Base-by-base conservation (phyloP, 2,113 vertebrate genomes). In the Picathartes gymnocephalus region DNA sequence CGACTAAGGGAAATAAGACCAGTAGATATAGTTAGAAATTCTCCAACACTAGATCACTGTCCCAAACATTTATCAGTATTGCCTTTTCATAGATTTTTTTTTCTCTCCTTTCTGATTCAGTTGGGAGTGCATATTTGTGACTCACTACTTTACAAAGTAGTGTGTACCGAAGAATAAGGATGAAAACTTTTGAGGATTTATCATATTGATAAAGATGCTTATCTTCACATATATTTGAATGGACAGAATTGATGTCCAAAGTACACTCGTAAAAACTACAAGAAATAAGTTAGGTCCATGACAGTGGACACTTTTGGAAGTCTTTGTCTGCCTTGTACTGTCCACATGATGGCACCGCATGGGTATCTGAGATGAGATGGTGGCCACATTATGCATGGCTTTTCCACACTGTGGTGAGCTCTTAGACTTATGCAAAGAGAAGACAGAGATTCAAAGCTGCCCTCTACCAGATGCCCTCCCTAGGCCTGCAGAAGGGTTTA, bases 341-440 rank as follows among this genome's bases (percentile, higher is more conserved):
- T 27, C n/a, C 40, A 48, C 31, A 6, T 60, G 27, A 60, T 69
- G 37, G 25, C 39, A 80, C 37, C 53, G 22, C 37, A n/a, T 0
- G 2, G 57, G 40, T 58, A 20, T 51, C 62, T 60, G 44, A 56
- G 4, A 6, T 0, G 0, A 33, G 17, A 31, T 35, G 33, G 16
- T 60, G 48, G 12, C 14, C 30, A 19, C 14, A n/a, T 4, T 3
- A 35, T 5, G 5, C 9, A 6, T 48, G 25, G 4, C 4, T 91
- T 76, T 90, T 70, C 39, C 30, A 50, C 8, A 7, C 1, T 51
- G 1, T n/a, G 45, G 17, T 39, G 16, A 27, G 7, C 7, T 80
- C 50, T 51, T 76, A 40, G 44, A 47, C 24, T 79, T 68, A 47
- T 39, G 13, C n/a, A 64, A 45, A 70, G 15, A 39, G 12, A 73